Conservation (phyloP, 2,113 vertebrate species). For the Anhinga anhinga region DNA sequence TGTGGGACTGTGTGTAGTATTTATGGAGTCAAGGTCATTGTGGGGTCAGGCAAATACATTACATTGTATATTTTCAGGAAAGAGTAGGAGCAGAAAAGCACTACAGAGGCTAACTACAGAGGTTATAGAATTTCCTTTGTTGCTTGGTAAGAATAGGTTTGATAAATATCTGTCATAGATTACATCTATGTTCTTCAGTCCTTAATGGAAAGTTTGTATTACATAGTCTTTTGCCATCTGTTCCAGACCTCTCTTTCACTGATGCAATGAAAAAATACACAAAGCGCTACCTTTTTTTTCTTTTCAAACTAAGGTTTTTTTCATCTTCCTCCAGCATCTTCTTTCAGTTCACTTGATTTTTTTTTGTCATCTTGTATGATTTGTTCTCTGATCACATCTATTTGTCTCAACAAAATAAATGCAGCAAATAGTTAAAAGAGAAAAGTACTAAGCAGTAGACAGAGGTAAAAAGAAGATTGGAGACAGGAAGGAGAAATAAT, state of each 20-base stretch:
- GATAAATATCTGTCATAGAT: background rate
- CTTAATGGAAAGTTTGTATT: background rate
- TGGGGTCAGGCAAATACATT: background rate
- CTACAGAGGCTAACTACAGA: background rate
- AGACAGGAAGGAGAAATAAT: conserved; percentile 10
- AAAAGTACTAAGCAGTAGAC: background rate
- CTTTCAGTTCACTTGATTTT: background rate
- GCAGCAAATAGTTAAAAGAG: background rate
- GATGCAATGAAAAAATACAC: background rate
- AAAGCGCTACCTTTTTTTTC: background rate
- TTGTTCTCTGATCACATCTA: background rate
- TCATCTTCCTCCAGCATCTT: background rate
- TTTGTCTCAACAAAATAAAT: background rate
- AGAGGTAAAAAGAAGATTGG: background rate
- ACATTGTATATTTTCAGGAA: background rate
- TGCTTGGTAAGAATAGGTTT: background rate
- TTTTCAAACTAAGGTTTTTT: background rate
- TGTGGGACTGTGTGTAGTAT: background rate
- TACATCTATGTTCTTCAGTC: background rate
- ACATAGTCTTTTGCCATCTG: background rate
- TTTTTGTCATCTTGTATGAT: background rate
- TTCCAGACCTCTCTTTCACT: background rate
- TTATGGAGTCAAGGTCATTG: background rate
- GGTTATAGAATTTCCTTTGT: background rate
- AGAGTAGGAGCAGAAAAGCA: background rate